Conservation (phyloP, 2,113 vertebrate genomes). For the Anarrhichthys ocellatus region DNA sequence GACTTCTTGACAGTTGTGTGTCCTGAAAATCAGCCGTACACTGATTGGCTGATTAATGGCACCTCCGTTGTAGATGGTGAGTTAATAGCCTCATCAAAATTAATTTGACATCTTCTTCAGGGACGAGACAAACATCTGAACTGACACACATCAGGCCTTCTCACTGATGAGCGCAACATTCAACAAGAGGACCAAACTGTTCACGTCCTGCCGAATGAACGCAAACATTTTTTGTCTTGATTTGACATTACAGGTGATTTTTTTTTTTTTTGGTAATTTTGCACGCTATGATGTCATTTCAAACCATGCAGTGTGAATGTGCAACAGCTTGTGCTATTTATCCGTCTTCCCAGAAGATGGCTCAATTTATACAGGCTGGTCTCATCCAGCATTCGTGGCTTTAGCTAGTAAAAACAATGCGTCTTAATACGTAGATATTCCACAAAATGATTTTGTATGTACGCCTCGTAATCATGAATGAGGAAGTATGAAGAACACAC, state of each 20-base stretch:
- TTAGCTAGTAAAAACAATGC: too few species aligned
- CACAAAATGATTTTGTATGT: too few species aligned
- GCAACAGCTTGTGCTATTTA: too few species aligned
- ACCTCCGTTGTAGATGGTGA: constrained; percentile 44
- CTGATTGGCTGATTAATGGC: constrained; percentile 68
- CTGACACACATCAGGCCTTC: constrained; percentile 18
- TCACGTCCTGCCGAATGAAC: not conserved
- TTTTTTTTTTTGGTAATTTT: too few species aligned
- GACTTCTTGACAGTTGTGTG: constrained; percentile 20
- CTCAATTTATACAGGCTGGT: too few species aligned
- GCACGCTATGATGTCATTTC: too few species aligned
- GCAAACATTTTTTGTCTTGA: not conserved
- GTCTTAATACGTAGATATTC: too few species aligned
- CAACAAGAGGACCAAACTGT: not conserved
- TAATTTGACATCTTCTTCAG: constrained; percentile 35
- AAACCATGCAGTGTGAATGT: too few species aligned
- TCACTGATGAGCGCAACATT: not conserved
- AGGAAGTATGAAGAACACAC: too few species aligned
- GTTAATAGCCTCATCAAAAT: constrained; percentile 66
- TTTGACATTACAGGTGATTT: not conserved
- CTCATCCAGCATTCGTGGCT: too few species aligned
- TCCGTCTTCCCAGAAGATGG: too few species aligned
- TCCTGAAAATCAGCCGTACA: constrained; percentile 53
- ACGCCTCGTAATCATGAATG: too few species aligned
- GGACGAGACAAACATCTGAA: constrained; percentile 55